Base-by-base conservation (phyloP, 2,888 invertebrate species). In the Eupithecia insigniata region DNA sequence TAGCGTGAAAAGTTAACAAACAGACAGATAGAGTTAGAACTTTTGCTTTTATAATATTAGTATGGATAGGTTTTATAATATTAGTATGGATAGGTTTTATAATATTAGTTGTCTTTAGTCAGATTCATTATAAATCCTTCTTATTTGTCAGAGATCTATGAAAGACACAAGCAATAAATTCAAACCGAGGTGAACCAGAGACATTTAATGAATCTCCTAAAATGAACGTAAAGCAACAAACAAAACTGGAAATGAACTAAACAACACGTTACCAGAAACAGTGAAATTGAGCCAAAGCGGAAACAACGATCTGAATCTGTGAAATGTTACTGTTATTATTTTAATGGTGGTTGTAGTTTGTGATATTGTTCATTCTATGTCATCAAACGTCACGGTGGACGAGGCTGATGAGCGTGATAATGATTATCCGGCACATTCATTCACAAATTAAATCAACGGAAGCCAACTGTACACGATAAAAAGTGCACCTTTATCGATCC, bases 331-430 rank as follows among this genome's bases (percentile, higher is more conserved):
- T 65, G 73, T 71, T 75, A 78, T 73, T 79, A 78, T 74, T 76
- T 66, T 73, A 76, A 79, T 78, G 55, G 67, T 70, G 65, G 72
- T 71, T 72, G 68, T 66, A 51, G 66, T 70, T 73, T 73, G 68
- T 67, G 22, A 74, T 69, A 67, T 6, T 71, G 34, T 72, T 69
- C 64, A 75, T 67, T 74, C 72, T 69, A 85, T 85, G 84, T 88
- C 87, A 92, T 90, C 89, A 90, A 84, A 84, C 88, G 84, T 86
- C 85, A 92, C 87, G 92, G 87, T 79, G 76, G 70, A 77, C 79
- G 64, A 74, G 81, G 81, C 78, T 85, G 85, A 84, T 88, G 85
- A 85, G 84, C 84, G 84, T 84, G 84, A 87, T 86, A 85, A 87
- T 85, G 82, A 85, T 77, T 80, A 83, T 78, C 82, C 85, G 79